These are phyloP conservation scores for Gari tellinella DNA, from an alignment of 2,888 invertebrate genomes.

Conservation along the genomic window DNA sequence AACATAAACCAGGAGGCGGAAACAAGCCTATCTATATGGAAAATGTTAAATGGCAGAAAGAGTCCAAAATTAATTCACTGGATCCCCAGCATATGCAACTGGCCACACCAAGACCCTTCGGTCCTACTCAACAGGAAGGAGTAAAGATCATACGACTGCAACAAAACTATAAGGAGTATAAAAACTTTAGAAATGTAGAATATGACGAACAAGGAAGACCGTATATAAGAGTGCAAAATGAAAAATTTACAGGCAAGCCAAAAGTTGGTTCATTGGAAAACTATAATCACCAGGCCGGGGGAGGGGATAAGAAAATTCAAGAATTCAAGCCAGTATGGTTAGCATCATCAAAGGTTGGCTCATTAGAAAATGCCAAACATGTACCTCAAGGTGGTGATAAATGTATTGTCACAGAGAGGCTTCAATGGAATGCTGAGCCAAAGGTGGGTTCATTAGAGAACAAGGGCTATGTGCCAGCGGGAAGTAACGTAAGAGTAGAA, in stretches of 20 bases:
- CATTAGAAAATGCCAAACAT: slow-evolving; percentile 68
- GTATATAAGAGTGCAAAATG: slow-evolving; percentile 53
- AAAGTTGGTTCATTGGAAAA: slow-evolving; percentile 97
- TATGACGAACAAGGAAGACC: slow-evolving; percentile 55
- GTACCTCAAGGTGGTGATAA: slow-evolving; percentile 61
- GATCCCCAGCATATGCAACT: slow-evolving; percentile 56
- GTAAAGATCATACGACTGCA: slow-evolving; percentile 48
- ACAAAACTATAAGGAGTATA: slow-evolving; percentile 38
- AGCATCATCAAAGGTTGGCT: slow-evolving; percentile 66
- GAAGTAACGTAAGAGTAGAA: slow-evolving; percentile 55
- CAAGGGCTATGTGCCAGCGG: slow-evolving; percentile 49
- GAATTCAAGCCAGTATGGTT: slow-evolving; percentile 48
- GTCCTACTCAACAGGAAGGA: slow-evolving; percentile 39
- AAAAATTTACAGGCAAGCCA: slow-evolving; percentile 89
- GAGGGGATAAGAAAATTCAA: slow-evolving; percentile 60
- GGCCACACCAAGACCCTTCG: slow-evolving; percentile 43
- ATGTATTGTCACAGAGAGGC: slow-evolving; percentile 59
- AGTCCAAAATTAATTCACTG: slow-evolving; percentile 67
- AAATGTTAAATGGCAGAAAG: slow-evolving; percentile 62
- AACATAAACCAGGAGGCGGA: slow-evolving; percentile 68
- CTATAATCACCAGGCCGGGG: slow-evolving; percentile 90
- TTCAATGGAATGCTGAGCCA: slow-evolving; percentile 89
- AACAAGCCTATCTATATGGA: slow-evolving; percentile 60
- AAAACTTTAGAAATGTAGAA: slow-evolving; percentile 54
- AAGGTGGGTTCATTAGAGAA: slow-evolving; percentile 90